Evolutionary conservation across 2,113 vertebrate genomes (phyloP).

Genomic region (Microtus oregoni): DNA sequence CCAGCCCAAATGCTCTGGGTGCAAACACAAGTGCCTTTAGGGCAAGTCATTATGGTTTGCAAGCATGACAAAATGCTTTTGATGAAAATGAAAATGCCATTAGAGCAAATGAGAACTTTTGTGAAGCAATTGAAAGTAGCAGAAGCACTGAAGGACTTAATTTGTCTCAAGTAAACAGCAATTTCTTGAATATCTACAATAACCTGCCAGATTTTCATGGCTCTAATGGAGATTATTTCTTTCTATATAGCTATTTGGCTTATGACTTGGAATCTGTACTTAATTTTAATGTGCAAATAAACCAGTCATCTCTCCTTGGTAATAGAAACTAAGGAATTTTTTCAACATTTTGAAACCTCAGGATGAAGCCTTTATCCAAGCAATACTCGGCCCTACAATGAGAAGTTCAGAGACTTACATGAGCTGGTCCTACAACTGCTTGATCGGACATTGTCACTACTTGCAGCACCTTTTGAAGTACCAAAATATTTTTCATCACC

Average conservation of each 20-base stretch:
- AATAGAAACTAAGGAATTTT: neutral
- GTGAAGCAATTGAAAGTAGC: rapidly evolving
- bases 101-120: neutral
- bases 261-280: rapidly evolving
- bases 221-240: neutral
- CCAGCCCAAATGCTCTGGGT: neutral
- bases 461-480: neutral
- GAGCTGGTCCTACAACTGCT: neutral
- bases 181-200: neutral
- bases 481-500: neutral
- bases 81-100: neutral
- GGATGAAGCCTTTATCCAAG: neutral
- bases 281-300: neutral
- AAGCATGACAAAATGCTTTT: neutral
- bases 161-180: neutral
- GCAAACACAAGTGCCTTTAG: neutral
- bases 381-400: neutral
- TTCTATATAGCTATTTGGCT: neutral
- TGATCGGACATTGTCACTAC: neutral
- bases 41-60: neutral
- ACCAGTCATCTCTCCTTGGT: neutral
- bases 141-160: neutral
- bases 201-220: neutral
- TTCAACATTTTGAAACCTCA: neutral
- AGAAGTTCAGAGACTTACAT: neutral